Evolutionary conservation across 2,797 vertebrate species (phyloP).

Genomic region (Cuculus canorus): DNA sequence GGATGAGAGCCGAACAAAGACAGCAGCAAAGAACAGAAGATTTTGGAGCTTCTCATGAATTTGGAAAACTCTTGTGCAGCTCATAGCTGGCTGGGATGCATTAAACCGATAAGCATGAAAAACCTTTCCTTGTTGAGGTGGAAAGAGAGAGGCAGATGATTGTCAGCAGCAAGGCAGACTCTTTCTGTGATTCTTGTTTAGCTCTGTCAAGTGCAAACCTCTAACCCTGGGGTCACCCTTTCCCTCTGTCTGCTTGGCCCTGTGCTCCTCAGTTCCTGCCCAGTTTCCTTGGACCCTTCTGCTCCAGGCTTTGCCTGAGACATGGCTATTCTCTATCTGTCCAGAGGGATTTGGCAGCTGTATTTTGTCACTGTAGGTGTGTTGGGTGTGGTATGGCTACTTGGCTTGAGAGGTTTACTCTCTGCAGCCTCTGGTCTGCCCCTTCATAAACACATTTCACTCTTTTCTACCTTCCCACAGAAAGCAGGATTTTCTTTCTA

Average conservation of each 20-base stretch:
- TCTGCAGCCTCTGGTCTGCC: neutral
- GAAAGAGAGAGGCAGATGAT: neutral
- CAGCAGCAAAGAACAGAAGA: neutral
- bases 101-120: neutral
- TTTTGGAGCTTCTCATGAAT: neutral
- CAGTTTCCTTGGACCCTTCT: neutral
- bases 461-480: conserved; percentile 5
- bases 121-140: neutral
- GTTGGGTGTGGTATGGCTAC: neutral
- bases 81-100: neutral
- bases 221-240: neutral
- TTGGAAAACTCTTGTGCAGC: neutral
- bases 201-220: neutral
- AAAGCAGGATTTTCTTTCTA: neutral
- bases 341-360: neutral
- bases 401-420: neutral
- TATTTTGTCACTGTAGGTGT: neutral
- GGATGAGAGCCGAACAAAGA: accelerated
- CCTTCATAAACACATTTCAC: neutral
- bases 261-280: neutral
- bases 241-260: neutral
- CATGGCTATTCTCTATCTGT: neutral
- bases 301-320: neutral
- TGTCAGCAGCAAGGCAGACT: neutral
- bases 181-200: neutral